A percentile compares a stretch with the other conserved stretches of the same genome.
These are phyloP conservation scores for Archivesica marissinica DNA, from an alignment of 1,140 invertebrate species.

Conservation along the genomic window DNA sequence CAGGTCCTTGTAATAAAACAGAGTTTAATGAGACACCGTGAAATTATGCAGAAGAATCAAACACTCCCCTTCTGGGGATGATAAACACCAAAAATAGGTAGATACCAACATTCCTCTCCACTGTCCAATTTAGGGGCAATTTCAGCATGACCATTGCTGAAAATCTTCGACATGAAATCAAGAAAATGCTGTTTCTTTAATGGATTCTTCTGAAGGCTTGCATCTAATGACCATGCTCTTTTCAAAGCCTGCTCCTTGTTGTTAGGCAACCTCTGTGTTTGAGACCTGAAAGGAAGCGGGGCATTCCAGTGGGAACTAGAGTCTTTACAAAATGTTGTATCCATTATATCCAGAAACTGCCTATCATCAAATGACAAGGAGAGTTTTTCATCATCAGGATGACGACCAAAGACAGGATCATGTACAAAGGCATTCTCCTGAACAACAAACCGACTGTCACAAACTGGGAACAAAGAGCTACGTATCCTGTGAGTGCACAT, in stretches of 20 bases:
- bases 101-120: conserved; percentile 40
- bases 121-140: neutral
- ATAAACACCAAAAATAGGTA: conserved; percentile 51
- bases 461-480: neutral
- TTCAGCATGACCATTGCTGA: conserved; percentile 59
- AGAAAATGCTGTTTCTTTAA: conserved; percentile 55
- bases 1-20: conserved; percentile 73
- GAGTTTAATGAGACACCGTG: conserved; percentile 70
- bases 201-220: conserved; percentile 24
- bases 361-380: conserved; percentile 50
- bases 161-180: conserved; percentile 57
- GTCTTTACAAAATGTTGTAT: conserved; percentile 23
- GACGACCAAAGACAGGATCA: too few relatives aligned
- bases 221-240: conserved; percentile 27
- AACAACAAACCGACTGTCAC: too few relatives aligned
- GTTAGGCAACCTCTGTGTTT: conserved; percentile 42
- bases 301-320: conserved; percentile 37
- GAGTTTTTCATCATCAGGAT: conserved; percentile 53
- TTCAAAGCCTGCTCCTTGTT: conserved; percentile 39
- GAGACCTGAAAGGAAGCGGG: conserved; percentile 48
- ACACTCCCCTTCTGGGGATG: conserved; percentile 52
- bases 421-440: neutral
- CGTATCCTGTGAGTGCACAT: neutral
- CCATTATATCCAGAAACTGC: conserved; percentile 57
- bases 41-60: conserved; percentile 52